Base-by-base conservation (phyloP, 2,113 vertebrate species). In the Pteruthius melanotis region DNA sequence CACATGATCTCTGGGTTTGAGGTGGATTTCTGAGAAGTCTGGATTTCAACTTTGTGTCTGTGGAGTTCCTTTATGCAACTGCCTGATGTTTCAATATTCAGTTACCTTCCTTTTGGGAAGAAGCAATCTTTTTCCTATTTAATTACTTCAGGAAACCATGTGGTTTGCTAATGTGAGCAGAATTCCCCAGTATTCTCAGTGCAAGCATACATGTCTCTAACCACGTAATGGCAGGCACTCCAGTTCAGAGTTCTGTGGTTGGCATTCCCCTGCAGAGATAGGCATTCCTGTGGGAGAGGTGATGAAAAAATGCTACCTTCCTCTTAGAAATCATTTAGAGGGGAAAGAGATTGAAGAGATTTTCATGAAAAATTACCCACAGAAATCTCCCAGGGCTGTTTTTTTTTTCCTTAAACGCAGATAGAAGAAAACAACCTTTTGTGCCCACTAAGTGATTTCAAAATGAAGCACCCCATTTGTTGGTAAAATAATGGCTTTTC, bases 51-150 rank as follows among this genome's bases (percentile, higher is more conserved):
- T 87, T 66, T 47, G 37, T 33, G 39, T 63, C 54, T 19, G 10
- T 57, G 66, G 78, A 86, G 59, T 63, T 57, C n/a, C 84, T 86
- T 83, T 69, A 49, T 18, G 15, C 37, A 90, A 31, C 45, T 74
- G 37, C 54, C 40, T 89, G 54, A 57, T 61, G 24, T 72, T 86
- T 83, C 68, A 77, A 30, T 71, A 74, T 77, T 89, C 71, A 56
- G 53, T 94, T 95, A 94, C 83, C 76, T 95, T 94, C 83, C 75
- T 92, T 92, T 88, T 52, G 89, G 66, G 76, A 96, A 94, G 86
- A 75, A 76, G 33, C 0, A 1, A 53, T 64, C 53, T 92, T 92
- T 94, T 57, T 89, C 53, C 63, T 92, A 57, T 92, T 88, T 90
- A 93, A 92, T 94, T 88, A 92, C 59, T 88, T 92, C 35, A 80